phyloP scores from a whole-genome alignment of 2,113 vertebrate genomes.

The Opisthocomus hoazin region DNA sequence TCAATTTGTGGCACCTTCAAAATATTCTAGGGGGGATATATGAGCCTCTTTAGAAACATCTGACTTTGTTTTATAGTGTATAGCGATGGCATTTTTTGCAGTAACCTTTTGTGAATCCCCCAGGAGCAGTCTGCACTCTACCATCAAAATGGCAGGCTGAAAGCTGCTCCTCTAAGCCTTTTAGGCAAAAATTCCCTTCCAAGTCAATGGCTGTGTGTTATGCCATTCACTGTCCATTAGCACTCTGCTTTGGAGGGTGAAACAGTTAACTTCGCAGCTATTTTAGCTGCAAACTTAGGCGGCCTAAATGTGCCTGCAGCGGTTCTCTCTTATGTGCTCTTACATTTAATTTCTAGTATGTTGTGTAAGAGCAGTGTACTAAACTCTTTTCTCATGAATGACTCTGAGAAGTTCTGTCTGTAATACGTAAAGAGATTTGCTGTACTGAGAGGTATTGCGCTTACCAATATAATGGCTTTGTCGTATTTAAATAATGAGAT shows the following conservation, averaged over 20 bases:
- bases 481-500: not conserved
- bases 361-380: conserved; percentile 23
- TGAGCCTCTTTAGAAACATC: not conserved
- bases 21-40: not conserved
- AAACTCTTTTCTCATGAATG: conserved; percentile 7
- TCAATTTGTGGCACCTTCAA: not conserved
- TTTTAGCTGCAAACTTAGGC: conserved; percentile 42
- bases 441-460: not conserved
- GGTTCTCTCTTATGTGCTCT: not conserved
- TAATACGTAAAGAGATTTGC: not conserved
- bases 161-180: not conserved
- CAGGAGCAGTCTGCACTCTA: not conserved
- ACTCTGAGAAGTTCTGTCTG: not conserved
- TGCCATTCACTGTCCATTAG: conserved; percentile 49
- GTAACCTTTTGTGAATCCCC: conserved; percentile 27
- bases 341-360: conserved; percentile 31
- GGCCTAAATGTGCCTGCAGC: conserved; percentile 31
- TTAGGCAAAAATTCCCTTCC: conserved; percentile 43
- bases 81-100: not conserved
- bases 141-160: conserved; percentile 15
- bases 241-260: conserved; percentile 5
- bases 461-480: not conserved
- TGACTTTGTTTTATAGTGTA: not conserved
- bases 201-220: conserved; percentile 22
- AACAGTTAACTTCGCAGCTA: conserved; percentile 15